Base-by-base conservation (phyloP, 2,888 invertebrate species). In the Acleris emargana region DNA sequence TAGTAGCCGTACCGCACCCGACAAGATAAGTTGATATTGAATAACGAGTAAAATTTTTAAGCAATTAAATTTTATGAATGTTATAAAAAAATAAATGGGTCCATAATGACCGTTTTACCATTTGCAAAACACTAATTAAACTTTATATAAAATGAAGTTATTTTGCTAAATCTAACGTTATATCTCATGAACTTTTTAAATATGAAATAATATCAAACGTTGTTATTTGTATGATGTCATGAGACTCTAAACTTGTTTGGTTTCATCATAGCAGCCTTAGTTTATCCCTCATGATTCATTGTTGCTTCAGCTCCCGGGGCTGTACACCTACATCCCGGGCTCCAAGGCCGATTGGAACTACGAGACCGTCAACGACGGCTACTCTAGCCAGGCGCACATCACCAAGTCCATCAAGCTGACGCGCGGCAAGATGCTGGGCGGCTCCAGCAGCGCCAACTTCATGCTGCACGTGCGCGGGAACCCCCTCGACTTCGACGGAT, bases 361-460 rank as follows among this genome's bases (percentile, higher is more conserved):
- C 51, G 32, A 50, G 5, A 66, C 64, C 9, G 55, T 64, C 7
- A 45, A 64, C 50, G 64, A 64, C 20, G 55, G 55, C 9, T 64
- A 64, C 55, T 54, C 59, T n/a, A 64, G 64, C 55, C 64, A 64
- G 42, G 64, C 64, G 17, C 64, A 64, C 43, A 59, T 50, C 11
- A 54, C 28, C 45, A 43, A 50, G 20, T 50, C 42, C 45, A 60
- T 64, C 1, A 54, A 64, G 50, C 22, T 64, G 47, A 58, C 58
- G 54, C 64, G 64, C 17, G 64, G 64, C 17, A 64, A 64, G 55
- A 60, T 64, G 64, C 60, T 64, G 16, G 64, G 64, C 22, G 64
- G 64, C 45, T 64, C 60, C 64, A 64, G 64, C 60, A 60, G 64
- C 55, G 64, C 64, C 60, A 64, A 64, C 50, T 53, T 60, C 17